Evolutionary conservation across 2,113 vertebrate genomes (phyloP), one percentile per base, ranked within the genome.

Genomic region (Rhabdornis inornatus): DNA sequence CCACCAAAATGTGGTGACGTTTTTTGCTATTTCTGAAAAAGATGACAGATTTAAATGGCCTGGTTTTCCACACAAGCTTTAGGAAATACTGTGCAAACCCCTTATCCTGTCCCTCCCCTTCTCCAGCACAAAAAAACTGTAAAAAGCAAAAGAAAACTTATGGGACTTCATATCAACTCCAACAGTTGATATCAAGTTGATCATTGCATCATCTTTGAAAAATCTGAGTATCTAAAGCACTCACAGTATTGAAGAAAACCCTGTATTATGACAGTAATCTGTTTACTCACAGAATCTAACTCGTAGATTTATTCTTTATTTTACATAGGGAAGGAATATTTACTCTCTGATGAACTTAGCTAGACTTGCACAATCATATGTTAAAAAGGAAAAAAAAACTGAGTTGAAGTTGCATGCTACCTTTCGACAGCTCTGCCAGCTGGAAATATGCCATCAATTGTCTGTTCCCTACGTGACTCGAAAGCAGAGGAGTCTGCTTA

Each of bases 381-480:
- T 64, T 90, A 76, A 68, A 94, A 89, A 77, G 52, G 27, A 4
- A 37, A 63, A 83, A 76, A 56, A 87, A 89, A 82, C 2, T 85
- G 89, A 63, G 82, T 3, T 87, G 82, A 96, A 97, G 87, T 89
- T 39, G 60, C 52, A 75, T 9, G 65, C 92, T 92, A 97, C 97
- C 95, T 94, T 96, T 92, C n/a, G 1, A 91, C 75, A 82, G 77
- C 75, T 91, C 79, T 93, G 92, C 95, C 96, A 97, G 92, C 78
- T 97, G 96, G 95, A 97, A 93, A 86, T 40, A 83, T 14, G 87
- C 92, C 95, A 96, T 92, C 92, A 94, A 81, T 88, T 93, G 89
- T 97, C 95, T 97, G 91, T 68, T 91, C 42, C 2, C 31, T 93
- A 94, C 53, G 59, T 95, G 91, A 95, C 22, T 37, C 10, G 90